These are phyloP conservation scores for Molossus alvarezi DNA, from an alignment of 2,797 vertebrate species.

Conservation along the genomic window DNA sequence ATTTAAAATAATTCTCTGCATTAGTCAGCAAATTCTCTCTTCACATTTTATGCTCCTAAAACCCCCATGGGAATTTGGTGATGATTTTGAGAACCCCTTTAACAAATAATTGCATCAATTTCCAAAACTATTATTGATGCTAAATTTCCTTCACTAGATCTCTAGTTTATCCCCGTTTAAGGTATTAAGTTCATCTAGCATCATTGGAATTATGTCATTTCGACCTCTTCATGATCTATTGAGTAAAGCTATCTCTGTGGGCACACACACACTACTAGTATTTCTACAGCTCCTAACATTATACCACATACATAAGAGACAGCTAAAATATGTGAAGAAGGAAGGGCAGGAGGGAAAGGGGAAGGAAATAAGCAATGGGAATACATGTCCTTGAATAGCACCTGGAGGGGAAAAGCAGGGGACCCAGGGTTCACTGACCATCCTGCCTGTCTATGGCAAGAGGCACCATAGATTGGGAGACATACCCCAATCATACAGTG, in stretches of 20 bases:
- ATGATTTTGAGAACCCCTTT: background rate
- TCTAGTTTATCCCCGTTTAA: background rate
- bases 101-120: slow-evolving; percentile 36
- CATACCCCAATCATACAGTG: background rate
- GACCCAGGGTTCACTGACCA: background rate
- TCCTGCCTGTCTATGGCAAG: background rate
- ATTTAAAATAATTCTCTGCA: slow-evolving; percentile 41
- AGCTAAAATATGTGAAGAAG: slow-evolving; percentile 14
- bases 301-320: background rate
- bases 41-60: slow-evolving; percentile 5
- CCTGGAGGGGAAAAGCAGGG: background rate
- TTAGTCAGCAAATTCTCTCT: slow-evolving; percentile 49
- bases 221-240: slow-evolving; percentile 1
- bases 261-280: background rate
- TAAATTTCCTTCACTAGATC: slow-evolving; percentile 18
- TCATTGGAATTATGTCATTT: slow-evolving; percentile 15
- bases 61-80: background rate
- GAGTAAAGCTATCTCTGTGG: background rate
- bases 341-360: background rate
- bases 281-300: slow-evolving; percentile 2
- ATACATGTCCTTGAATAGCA: background rate
- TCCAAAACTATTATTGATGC: background rate
- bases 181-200: slow-evolving; percentile 22
- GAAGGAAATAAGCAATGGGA: background rate
- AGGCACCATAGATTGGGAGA: background rate